Conservation (phyloP, 64 coral and sea anemone species). For the Orbicella faveolata region DNA sequence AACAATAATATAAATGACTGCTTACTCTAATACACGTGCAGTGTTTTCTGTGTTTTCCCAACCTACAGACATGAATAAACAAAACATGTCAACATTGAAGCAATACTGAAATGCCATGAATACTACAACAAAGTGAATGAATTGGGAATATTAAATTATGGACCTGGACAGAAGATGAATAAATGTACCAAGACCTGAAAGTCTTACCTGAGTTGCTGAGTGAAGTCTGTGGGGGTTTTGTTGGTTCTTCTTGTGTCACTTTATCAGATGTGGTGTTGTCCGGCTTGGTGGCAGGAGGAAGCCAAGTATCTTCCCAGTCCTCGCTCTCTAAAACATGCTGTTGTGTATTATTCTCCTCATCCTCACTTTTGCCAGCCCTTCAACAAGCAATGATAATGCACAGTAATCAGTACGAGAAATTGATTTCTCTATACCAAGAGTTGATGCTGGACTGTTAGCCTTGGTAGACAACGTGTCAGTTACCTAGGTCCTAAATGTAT, state of each 20-base stretch:
- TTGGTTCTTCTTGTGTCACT: neutral
- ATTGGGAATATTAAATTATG: too few species aligned
- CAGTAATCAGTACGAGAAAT: neutral
- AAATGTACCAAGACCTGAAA: too few species aligned
- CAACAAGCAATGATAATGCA: neutral
- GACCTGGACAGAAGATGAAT: too few species aligned
- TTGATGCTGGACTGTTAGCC: too few species aligned
- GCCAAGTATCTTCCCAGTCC: conserved; percentile 17
- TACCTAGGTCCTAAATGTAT: too few species aligned
- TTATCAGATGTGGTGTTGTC: neutral
- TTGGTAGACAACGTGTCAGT: too few species aligned
- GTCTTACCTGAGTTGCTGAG: conserved; percentile 9
- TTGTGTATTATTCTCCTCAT: neutral
- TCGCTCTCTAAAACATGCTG: neutral
- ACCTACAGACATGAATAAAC: neutral
- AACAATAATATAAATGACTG: too few species aligned
- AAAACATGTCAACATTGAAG: too few species aligned
- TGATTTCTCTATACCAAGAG: too few species aligned
- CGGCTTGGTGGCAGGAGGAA: neutral
- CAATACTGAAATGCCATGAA: too few species aligned
- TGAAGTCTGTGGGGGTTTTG: neutral
- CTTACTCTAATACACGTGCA: conserved; percentile 29
- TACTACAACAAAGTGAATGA: too few species aligned
- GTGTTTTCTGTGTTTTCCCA: conserved; percentile 40
- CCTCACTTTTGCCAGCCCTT: conserved; percentile 43